Conservation (phyloP, 2,888 invertebrate species). For the Ormyrus rosae region DNA sequence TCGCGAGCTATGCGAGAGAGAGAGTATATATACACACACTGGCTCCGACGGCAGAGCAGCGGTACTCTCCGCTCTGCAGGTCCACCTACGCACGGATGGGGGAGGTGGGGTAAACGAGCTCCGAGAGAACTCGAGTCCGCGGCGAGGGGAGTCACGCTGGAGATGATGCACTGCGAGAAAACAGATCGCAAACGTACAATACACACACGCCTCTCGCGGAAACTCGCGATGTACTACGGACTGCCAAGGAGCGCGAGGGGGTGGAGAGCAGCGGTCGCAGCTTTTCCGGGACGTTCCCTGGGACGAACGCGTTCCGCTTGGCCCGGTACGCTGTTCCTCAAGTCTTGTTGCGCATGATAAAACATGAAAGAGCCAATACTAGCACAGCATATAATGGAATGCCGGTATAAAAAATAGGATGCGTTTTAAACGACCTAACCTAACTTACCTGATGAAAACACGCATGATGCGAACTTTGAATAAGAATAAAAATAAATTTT, state of each 20-base stretch:
- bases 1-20: neutral
- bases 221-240: neutral
- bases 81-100: too few relatives aligned
- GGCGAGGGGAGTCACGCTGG: neutral
- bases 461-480: too few relatives aligned
- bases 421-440: too few relatives aligned
- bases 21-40: neutral
- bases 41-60: neutral
- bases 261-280: conserved; percentile 3
- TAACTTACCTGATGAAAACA: too few relatives aligned
- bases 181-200: neutral
- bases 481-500: too few relatives aligned
- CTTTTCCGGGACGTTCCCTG: conserved; percentile 20
- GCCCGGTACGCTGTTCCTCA: neutral
- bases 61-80: neutral
- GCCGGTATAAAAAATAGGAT: too few relatives aligned
- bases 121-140: too few relatives aligned
- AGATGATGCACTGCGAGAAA: neutral
- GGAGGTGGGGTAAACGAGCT: too few relatives aligned
- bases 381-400: too few relatives aligned
- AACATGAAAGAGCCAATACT: too few relatives aligned
- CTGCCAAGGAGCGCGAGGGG: neutral
- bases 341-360: neutral
- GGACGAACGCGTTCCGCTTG: neutral
- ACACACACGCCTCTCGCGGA: neutral